phyloP scores from a whole-genome alignment of 2,113 vertebrate genomes.

The Hystrix cristata region DNA sequence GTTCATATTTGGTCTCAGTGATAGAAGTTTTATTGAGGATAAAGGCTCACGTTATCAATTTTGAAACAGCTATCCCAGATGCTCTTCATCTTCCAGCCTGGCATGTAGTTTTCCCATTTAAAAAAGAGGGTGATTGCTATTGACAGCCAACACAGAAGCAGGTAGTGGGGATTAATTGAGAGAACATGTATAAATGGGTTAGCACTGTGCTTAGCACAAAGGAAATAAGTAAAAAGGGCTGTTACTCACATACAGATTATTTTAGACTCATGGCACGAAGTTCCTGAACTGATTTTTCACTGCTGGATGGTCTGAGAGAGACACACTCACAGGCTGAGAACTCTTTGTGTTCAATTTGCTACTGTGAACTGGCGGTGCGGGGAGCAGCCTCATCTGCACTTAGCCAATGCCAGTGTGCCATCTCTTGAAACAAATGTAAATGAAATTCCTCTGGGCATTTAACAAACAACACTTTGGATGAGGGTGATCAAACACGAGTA shows the following conservation, averaged over 20 bases:
- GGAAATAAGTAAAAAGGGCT: background rate
- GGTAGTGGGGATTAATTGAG: background rate
- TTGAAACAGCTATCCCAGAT: background rate
- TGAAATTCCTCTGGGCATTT: constrained; percentile 21
- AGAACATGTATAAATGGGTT: background rate
- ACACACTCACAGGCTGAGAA: background rate
- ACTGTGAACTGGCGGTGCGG: background rate
- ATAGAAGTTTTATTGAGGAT: background rate
- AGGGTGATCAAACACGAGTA: background rate
- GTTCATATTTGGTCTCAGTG: background rate
- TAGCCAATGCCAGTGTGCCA: background rate
- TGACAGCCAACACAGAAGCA: background rate
- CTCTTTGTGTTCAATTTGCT: background rate
- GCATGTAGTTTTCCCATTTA: background rate
- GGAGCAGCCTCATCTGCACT: background rate
- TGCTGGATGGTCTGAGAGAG: background rate
- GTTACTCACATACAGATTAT: background rate
- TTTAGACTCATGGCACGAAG: background rate
- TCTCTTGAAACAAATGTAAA: constrained; percentile 4
- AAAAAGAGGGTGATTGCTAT: background rate
- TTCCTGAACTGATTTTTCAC: background rate
- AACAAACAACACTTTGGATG: background rate
- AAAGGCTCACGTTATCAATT: background rate
- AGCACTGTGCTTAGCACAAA: background rate
- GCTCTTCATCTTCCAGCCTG: background rate